Conservation (phyloP, 2,797 vertebrate species). For the Pseudocheirus occidentalis region DNA sequence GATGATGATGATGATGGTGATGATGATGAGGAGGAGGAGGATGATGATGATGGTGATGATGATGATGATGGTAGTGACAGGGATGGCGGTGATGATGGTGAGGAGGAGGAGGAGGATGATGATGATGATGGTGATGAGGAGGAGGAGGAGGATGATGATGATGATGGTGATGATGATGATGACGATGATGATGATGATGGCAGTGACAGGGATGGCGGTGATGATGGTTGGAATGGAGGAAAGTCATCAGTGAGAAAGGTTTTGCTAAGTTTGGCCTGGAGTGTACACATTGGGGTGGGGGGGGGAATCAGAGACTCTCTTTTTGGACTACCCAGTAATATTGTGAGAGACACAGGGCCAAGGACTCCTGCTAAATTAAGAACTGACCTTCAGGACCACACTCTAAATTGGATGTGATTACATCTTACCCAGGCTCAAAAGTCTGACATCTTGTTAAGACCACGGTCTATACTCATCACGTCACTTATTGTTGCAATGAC, state of each 20-base stretch:
- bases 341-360: neutral
- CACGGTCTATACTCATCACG: neutral
- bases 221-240: neutral
- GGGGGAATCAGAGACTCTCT: neutral
- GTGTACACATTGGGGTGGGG: neutral
- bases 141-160: no score
- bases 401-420: constrained; percentile 47
- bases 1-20: neutral
- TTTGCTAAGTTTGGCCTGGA: neutral
- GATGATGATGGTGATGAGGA: neutral
- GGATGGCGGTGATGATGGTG: neutral
- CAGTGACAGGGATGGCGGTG: neutral
- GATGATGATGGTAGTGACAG: neutral
- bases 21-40: no score
- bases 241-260: neutral
- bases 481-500: constrained; percentile 26
- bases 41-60: no score
- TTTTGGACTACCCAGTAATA: neutral
- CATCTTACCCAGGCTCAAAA: constrained; percentile 7
- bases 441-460: constrained; percentile 28
- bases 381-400: neutral
- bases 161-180: neutral
- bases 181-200: neutral
- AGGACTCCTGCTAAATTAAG: neutral
- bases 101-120: no score